Evolutionary conservation across 2,888 invertebrate genomes (phyloP).

Genomic region (Sminthurides aquaticus): DNA sequence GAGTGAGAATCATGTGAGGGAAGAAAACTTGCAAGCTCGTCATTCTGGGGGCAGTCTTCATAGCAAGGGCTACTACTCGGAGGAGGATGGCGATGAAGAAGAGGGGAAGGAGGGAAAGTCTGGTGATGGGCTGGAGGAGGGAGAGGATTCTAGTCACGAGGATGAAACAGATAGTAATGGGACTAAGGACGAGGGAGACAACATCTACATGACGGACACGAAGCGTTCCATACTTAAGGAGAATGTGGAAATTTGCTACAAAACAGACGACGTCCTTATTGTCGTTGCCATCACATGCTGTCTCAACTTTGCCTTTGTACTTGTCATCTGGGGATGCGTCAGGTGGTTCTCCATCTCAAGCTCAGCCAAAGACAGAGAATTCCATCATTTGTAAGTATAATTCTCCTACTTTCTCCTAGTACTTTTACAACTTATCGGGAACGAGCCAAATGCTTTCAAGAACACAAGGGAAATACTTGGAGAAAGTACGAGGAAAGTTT

Average conservation of each 20-base stretch:
- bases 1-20: neutral
- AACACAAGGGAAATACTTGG: no score
- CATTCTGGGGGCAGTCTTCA: neutral
- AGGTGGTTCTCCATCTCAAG: constrained; percentile 38
- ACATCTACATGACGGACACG: neutral
- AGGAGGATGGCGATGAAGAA: neutral
- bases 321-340: constrained; percentile 38
- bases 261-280: constrained; percentile 38
- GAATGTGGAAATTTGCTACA: constrained; percentile 32
- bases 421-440: no score
- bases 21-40: neutral
- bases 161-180: neutral
- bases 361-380: constrained; percentile 35
- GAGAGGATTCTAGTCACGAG: neutral
- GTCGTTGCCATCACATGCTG: constrained; percentile 41
- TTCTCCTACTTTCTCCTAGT: no score
- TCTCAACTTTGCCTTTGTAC: constrained; percentile 41
- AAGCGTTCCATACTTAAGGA: constrained; percentile 23
- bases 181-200: neutral
- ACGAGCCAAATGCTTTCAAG: no score
- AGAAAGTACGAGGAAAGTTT: no score
- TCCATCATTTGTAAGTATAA: constrained; percentile 41
- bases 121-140: no score
- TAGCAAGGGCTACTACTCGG: neutral
- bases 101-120: neutral